These are phyloP conservation scores for Syngnathus scovelli DNA, from an alignment of 2,113 vertebrate genomes.

Conservation along the genomic window DNA sequence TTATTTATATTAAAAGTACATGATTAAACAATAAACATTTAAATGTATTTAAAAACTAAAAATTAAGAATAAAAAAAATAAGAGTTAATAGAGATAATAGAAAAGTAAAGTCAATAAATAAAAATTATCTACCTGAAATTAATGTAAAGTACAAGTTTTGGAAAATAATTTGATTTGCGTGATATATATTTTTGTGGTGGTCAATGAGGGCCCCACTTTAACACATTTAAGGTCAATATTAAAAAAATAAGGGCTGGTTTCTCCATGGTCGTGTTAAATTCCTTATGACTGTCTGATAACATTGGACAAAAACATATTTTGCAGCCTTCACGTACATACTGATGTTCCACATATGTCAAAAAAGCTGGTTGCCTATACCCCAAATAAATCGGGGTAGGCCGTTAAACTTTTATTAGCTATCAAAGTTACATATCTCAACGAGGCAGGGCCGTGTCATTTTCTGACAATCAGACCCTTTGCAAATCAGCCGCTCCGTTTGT, in stretches of 20 bases:
- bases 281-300: slow-evolving; percentile 27
- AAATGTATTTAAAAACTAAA: background rate
- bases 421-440: slow-evolving; percentile 38
- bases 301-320: slow-evolving; percentile 48
- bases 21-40: too few species aligned
- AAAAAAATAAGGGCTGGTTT: slow-evolving; percentile 38
- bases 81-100: too few species aligned
- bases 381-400: background rate
- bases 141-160: too few species aligned
- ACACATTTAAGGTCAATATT: too few species aligned
- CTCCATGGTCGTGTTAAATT: slow-evolving; percentile 49
- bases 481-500: slow-evolving; percentile 48
- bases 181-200: too few species aligned
- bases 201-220: too few species aligned
- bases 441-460: slow-evolving; percentile 20
- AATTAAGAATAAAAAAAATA: background rate
- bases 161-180: too few species aligned
- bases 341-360: slow-evolving; percentile 3
- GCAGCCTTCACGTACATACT: background rate
- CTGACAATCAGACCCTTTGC: slow-evolving; percentile 36
- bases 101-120: too few species aligned
- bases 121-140: too few species aligned
- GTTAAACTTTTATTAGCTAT: background rate
- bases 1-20: too few species aligned
- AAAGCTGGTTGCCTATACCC: background rate